A percentile compares a stretch with the other conserved stretches of the same genome.
phyloP scores from a whole-genome alignment of 2,797 vertebrate species.

The Babyrousa celebensis region DNA sequence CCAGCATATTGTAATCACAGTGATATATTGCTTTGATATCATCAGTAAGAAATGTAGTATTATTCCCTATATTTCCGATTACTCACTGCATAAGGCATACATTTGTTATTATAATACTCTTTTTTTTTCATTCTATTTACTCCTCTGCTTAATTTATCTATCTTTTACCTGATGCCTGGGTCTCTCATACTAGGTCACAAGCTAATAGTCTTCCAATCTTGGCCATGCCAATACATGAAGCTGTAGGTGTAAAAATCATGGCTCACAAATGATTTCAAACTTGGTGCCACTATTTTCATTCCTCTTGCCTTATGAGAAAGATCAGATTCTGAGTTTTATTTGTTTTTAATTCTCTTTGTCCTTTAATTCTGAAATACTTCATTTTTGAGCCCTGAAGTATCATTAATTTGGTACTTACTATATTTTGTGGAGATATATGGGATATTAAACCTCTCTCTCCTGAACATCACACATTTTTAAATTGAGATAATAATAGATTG shows the following conservation, averaged over 20 bases:
- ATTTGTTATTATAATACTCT: not conserved
- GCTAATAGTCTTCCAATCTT: not conserved
- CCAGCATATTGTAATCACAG: not conserved
- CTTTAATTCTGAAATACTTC: not conserved
- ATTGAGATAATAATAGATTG: not conserved
- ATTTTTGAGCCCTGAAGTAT: not conserved
- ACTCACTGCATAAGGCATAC: not conserved
- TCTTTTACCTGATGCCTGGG: not conserved
- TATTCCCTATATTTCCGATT: not conserved
- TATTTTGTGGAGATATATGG: not conserved
- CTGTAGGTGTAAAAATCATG: accelerated
- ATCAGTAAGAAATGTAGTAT: not conserved
- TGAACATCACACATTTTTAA: not conserved
- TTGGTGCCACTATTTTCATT: not conserved
- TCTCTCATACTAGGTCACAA: not conserved
- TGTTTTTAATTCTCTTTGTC: not conserved
- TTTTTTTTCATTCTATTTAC: not conserved
- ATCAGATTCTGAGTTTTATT: not conserved
- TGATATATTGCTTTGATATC: not conserved
- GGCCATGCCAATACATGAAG: not conserved
- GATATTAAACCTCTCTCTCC: not conserved
- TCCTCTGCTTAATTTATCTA: not conserved
- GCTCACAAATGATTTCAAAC: not conserved
- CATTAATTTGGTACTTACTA: not conserved
- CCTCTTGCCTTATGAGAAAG: not conserved